These are phyloP conservation scores for Diaperis boleti DNA, from an alignment of 2,888 invertebrate species.

Conservation along the genomic window DNA sequence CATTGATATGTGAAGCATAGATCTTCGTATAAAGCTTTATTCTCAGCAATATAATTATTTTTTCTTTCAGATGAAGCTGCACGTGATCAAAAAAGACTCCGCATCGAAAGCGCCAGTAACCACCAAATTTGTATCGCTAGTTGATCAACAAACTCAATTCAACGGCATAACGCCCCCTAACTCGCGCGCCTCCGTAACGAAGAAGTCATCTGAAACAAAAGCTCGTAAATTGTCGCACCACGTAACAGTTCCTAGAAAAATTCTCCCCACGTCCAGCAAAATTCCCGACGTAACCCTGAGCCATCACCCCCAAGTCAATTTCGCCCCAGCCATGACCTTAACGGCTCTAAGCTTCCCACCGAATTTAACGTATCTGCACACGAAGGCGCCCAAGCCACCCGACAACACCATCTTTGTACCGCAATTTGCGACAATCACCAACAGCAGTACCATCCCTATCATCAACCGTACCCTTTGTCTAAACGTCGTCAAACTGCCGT, in stretches of 20 bases:
- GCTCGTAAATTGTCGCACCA: conserved; percentile 56
- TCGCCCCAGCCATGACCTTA: conserved; percentile 61
- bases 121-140: conserved; percentile 53
- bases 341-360: conserved; percentile 62
- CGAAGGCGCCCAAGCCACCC: conserved; percentile 63
- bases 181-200: conserved; percentile 60
- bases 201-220: conserved; percentile 52
- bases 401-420: conserved; percentile 60
- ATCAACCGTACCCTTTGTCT: conserved; percentile 62
- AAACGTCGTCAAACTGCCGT: conserved; percentile 62
- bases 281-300: conserved; percentile 55
- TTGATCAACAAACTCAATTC: conserved; percentile 57
- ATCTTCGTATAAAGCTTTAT: too few species aligned
- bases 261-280: conserved; percentile 65
- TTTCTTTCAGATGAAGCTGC: conserved; percentile 76
- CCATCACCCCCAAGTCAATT: conserved; percentile 56
- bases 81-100: conserved; percentile 58
- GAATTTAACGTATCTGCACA: conserved; percentile 64
- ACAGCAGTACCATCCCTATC: conserved; percentile 60
- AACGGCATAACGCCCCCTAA: conserved; percentile 50
- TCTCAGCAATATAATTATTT: background rate
- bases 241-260: conserved; percentile 63
- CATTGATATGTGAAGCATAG: too few species aligned
- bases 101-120: conserved; percentile 42
- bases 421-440: conserved; percentile 61